Evolutionary conservation across 2,888 invertebrate genomes (phyloP), one percentile per base, ranked within the genome.

Genomic region (Sialis lutaria): DNA sequence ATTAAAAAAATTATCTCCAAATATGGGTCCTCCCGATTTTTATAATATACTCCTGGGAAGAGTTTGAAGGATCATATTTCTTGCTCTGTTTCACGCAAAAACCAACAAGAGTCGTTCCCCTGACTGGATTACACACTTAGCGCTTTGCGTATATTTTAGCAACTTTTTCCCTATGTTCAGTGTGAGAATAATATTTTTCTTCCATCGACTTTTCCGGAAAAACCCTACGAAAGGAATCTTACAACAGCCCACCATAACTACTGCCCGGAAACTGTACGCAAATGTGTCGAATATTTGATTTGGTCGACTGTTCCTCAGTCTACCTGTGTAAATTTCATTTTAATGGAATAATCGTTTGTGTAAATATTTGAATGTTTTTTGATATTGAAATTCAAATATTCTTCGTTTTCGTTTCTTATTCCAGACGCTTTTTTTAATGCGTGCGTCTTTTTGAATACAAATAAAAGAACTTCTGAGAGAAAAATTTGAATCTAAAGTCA

Each of bases 341-440:
- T 67, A 67, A 67, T 67, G 64, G 65, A 67, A 67, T 65, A 65
- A 67, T 67, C 65, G 62, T 65, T 67, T 63, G 62, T 60, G 67
- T 64, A 65, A 67, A 67, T 67, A 67, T 67, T 66, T 66, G 66
- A 64, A 61, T 64, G 61, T 64, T 64, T 63, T 64, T 63, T 65
- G 61, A 64, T 64, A 64, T 64, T 63, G 64, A 63, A 64, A 64
- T 64, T 60, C 59, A 58, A 58, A 60, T 59, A 60, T 58, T 42
- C 60, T 22, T 22, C 22, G 22, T 22, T 22, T 22, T 22, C 22
- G 22, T 22, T 22, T 22, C 22, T 22, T 22, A 22, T 22, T 22
- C 22, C 22, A 22, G 22, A 22, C 22, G 22, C 4, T 22, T 22
- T 22, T 22, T 22, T 22, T 22, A 22, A 22, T 22, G 22, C 22